phyloP scores from a whole-genome alignment of 2,113 vertebrate genomes.

The Megalops atlanticus region DNA sequence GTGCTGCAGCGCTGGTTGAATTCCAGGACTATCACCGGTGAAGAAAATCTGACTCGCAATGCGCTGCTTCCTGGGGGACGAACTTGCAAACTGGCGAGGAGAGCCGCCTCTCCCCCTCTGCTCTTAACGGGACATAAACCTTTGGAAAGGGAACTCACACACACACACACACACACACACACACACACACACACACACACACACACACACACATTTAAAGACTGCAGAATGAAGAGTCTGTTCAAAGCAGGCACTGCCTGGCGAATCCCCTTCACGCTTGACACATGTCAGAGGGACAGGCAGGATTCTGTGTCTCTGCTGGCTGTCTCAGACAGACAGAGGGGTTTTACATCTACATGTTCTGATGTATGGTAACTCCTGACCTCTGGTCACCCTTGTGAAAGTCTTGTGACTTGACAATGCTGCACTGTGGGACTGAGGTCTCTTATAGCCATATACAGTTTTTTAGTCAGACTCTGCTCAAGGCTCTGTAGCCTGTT shows the following conservation, averaged over 20 bases:
- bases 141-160: too few relatives aligned
- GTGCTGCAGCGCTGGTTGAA: constrained; percentile 53
- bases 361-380: constrained; percentile 31
- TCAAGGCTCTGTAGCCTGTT: background rate
- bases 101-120: background rate
- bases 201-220: background rate
- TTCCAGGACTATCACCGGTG: constrained; percentile 65
- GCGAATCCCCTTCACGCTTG: background rate
- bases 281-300: background rate
- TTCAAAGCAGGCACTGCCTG: background rate
- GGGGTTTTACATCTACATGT: constrained; percentile 19
- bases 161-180: too few relatives aligned
- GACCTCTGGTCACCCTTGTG: constrained; percentile 28
- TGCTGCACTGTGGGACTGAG: background rate
- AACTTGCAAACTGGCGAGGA: too few relatives aligned
- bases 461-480: too few relatives aligned
- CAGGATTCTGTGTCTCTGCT: background rate
- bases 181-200: too few relatives aligned
- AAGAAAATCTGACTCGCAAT: constrained; percentile 31
- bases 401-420: background rate
- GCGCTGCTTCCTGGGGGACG: too few relatives aligned
- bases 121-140: background rate
- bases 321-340: background rate
- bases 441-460: background rate
- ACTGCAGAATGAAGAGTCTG: background rate